phyloP scores from a whole-genome alignment of 1,140 invertebrate genomes.

The Schlechtendalia chinensis region DNA sequence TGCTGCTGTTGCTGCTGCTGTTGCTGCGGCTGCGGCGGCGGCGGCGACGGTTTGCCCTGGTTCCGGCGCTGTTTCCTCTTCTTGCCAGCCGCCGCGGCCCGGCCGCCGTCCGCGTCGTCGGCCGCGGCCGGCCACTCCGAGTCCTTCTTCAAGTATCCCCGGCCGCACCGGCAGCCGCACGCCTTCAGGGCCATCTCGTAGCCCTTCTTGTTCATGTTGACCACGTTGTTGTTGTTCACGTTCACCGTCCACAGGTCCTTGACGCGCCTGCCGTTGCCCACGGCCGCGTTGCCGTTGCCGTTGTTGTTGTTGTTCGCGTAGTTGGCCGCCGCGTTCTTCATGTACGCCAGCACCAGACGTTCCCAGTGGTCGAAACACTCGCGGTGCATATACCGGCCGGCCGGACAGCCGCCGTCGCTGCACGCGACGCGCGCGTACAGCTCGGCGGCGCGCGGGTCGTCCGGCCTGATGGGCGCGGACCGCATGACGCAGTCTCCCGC shows the following conservation, averaged over 20 bases:
- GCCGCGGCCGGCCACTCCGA: conserved; percentile 78
- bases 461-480: conserved; percentile 65
- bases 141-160: conserved; percentile 91
- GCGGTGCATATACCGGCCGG: conserved; percentile 89
- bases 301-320: conserved; percentile 62
- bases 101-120: conserved; percentile 56
- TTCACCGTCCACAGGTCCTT: conserved; percentile 98
- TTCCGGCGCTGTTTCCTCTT: conserved; percentile 76
- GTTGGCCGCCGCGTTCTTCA: conserved; percentile 72
- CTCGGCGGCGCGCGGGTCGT: conserved; percentile 63
- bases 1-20: too few species aligned
- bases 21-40: too few species aligned
- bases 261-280: conserved; percentile 76
- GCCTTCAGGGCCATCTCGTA: conserved; percentile 91
- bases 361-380: conserved; percentile 95
- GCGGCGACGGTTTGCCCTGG: conserved; percentile 57
- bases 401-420: conserved; percentile 87
- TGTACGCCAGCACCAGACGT: conserved; percentile 77
- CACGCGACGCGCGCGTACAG: conserved; percentile 86
- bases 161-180: conserved; percentile 81
- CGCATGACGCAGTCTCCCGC: conserved; percentile 66
- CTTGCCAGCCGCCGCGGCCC: conserved; percentile 55
- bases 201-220: conserved; percentile 90
- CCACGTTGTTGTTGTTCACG: conserved; percentile 89
- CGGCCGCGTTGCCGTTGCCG: conserved; percentile 75